Evolutionary conservation across 2,113 vertebrate genomes (phyloP), one percentile per base, ranked within the genome.

Genomic region (Galbula dea): DNA sequence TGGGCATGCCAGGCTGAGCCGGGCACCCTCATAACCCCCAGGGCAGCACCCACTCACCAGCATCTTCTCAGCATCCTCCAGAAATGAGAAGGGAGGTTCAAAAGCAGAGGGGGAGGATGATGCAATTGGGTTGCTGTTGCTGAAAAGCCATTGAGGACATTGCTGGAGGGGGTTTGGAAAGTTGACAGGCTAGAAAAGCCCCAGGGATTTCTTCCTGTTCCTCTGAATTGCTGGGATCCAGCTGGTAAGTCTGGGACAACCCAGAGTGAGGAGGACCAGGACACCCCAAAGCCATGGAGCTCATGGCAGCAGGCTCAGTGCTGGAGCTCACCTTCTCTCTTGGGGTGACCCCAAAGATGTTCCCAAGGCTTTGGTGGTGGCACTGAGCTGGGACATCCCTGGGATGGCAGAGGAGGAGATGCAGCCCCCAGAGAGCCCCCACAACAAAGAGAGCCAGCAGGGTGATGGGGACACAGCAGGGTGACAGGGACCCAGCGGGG

Each of bases 361-460:
- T 29, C 61, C 49, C 9, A 4, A 27, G 54, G 52, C 12, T 8
- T 27, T 11, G 32, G 49, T 30, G 81, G 45, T 4, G 12, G n/a
- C 6, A 2, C 36, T 2, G 3, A 43, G 29, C 20, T 0, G 0
- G 43, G 19, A 55, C 12, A 9, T 43, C 45, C 4, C 1, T 1
- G 43, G 68, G 26, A 15, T 2, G 37, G 75, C 1, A 1, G 41
- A 20, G 11, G 12, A 7, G 26, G 55, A 57, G 10, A 12, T 2
- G 12, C 4, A 14, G 13, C 58, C 22, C 20, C 34, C 43, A 11
- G 59, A 0, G 21, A 69, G 17, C 21, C 46, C 46, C 66, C 36
- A 5, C 0, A 1, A 24, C 18, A 12, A 17, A 63, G 45, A 30
- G 45, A 29, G 32, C 5, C 18, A 62, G 55, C 32, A 58, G 20